Percentiles rank a stretch among this genome's conserved stretches.
Conservation (phyloP, 2,797 vertebrate species). For the Danio aesculapii region DNA sequence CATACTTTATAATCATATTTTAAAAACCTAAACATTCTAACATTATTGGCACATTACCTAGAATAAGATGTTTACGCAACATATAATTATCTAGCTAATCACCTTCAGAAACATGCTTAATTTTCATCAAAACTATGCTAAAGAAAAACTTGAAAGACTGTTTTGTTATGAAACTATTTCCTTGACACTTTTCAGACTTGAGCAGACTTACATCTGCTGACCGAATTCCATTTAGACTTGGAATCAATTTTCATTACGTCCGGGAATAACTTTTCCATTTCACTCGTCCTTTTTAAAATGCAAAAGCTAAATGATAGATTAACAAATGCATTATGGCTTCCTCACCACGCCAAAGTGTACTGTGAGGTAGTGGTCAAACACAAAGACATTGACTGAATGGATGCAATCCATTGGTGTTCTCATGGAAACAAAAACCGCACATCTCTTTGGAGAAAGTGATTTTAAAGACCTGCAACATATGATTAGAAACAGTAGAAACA, state of each 20-base stretch:
- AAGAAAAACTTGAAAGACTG: not conserved
- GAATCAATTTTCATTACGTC: not conserved
- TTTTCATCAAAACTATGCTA: not conserved
- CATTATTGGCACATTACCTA: not conserved
- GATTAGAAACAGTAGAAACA: slow-evolving; percentile 34
- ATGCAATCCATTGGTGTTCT: slow-evolving; percentile 34
- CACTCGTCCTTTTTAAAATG: not conserved
- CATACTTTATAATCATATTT: not conserved
- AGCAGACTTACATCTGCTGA: not conserved
- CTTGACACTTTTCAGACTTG: not conserved
- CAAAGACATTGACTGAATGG: slow-evolving; percentile 42
- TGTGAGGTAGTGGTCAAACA: slow-evolving; percentile 4
- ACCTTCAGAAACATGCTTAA: not conserved
- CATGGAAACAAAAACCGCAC: slow-evolving; percentile 54
- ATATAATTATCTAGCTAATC: not conserved
- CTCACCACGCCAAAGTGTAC: not conserved
- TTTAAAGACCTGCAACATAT: slow-evolving; percentile 35
- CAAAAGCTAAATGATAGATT: slow-evolving; percentile 4
- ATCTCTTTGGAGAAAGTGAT: slow-evolving; percentile 34
- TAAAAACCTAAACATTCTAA: not conserved
- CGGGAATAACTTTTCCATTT: not conserved
- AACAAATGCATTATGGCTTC: slow-evolving; percentile 17
- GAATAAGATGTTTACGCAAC: not conserved
- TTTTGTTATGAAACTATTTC: not conserved
- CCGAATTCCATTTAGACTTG: not conserved